Percentiles rank a stretch among this genome's conserved stretches.
phyloP scores from a whole-genome alignment of 2,888 invertebrate species.

The Dione vanillae region DNA sequence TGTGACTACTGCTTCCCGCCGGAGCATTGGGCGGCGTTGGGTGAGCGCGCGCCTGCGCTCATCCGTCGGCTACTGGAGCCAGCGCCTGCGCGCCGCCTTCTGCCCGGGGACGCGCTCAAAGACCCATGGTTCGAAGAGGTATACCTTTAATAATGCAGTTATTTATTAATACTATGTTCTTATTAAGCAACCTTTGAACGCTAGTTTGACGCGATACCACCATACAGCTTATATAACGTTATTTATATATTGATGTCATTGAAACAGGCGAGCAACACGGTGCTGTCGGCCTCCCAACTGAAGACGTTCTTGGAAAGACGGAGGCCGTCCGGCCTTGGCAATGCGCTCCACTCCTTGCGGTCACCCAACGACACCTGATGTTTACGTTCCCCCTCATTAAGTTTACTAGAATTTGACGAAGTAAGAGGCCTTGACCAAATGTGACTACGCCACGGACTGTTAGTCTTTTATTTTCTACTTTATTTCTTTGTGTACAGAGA shows the following conservation, averaged over 20 bases:
- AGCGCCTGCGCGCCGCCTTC: constrained; percentile 65
- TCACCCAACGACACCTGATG: constrained; percentile 75
- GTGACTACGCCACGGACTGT: constrained; percentile 3
- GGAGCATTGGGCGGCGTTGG: constrained; percentile 91
- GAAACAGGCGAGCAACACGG: constrained; percentile 64
- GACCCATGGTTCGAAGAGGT: constrained; percentile 77
- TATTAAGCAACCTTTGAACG: too few species aligned
- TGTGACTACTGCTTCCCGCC: constrained; percentile 93
- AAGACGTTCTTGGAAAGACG: constrained; percentile 78
- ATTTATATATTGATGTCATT: background rate
- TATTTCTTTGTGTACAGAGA: background rate
- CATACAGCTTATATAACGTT: too few species aligned
- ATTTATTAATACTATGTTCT: too few species aligned
- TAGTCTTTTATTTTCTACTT: background rate
- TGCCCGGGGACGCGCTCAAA: constrained; percentile 63
- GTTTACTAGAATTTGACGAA: background rate
- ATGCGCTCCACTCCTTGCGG: constrained; percentile 66
- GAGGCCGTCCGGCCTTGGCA: constrained; percentile 73
- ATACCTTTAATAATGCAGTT: background rate
- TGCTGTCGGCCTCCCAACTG: constrained; percentile 68
- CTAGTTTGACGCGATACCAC: too few species aligned
- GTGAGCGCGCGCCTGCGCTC: constrained; percentile 86
- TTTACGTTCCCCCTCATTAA: background rate
- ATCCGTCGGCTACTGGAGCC: constrained; percentile 86
- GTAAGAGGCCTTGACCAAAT: constrained; percentile 4